Percentiles rank a stretch among this genome's conserved stretches.
Evolutionary conservation across 35 echinoderm and acorn worm genomes (phyloP).

Genomic region (Heliocidaris erythrogramma): DNA sequence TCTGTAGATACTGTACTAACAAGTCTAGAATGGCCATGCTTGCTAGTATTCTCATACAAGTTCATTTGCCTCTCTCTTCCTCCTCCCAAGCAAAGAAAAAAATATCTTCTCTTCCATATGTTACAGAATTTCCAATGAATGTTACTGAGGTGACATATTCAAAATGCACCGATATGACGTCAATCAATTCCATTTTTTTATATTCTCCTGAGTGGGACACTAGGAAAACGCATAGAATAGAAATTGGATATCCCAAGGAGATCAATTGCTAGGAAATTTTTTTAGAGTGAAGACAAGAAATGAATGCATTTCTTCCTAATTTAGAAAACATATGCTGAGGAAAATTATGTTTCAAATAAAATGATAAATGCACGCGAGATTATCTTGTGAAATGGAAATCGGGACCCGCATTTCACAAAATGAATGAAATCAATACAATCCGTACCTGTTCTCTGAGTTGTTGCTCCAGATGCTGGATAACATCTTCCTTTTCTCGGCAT

Average conservation of each 20-base stretch:
- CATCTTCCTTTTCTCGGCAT: slow-evolving; percentile 29
- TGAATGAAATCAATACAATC: background rate
- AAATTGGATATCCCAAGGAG: background rate
- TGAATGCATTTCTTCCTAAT: background rate
- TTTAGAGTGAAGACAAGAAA: background rate
- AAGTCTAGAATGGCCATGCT: too few relatives aligned
- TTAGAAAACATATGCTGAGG: background rate
- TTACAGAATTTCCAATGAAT: background rate
- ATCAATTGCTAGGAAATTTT: background rate
- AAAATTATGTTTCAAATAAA: background rate
- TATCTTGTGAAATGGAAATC: background rate
- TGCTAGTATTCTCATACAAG: too few relatives aligned
- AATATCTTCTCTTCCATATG: background rate
- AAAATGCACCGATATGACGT: background rate
- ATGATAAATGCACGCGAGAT: background rate
- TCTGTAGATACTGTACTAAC: too few relatives aligned
- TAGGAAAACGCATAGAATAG: background rate
- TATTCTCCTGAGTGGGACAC: background rate
- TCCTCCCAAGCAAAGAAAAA: too few relatives aligned
- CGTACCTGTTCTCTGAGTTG: slow-evolving; percentile 31
- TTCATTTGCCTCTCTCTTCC: too few relatives aligned
- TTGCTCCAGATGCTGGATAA: slow-evolving; percentile 35
- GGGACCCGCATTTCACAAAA: background rate
- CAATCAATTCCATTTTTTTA: background rate
- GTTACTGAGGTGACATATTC: background rate